A percentile compares a stretch with the other conserved stretches of the same genome.
These are phyloP conservation scores for Perca flavescens DNA, from an alignment of 2,113 vertebrate species.

Conservation along the genomic window DNA sequence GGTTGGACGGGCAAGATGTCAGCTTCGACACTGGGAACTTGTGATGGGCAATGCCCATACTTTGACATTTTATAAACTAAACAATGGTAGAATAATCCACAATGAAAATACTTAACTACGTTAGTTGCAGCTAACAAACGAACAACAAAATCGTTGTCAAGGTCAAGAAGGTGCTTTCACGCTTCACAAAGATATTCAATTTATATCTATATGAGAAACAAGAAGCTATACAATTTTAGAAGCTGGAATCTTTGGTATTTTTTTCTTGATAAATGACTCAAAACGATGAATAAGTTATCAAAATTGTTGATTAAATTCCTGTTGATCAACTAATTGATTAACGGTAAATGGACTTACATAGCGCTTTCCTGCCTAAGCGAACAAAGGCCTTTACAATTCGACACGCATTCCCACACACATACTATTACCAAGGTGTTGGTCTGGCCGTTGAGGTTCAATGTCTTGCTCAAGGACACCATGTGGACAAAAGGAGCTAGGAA, in stretches of 20 bases:
- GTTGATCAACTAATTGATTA: background rate
- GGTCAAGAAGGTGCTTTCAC: background rate
- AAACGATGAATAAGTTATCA: background rate
- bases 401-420: background rate
- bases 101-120: background rate
- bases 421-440: background rate
- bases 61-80: background rate
- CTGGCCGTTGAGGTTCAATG: background rate
- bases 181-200: background rate
- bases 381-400: background rate
- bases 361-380: background rate
- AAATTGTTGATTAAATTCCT: no score
- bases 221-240: background rate
- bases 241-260: background rate
- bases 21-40: background rate
- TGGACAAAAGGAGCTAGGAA: background rate
- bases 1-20: background rate
- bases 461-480: slow-evolving; percentile 5
- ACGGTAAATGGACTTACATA: background rate
- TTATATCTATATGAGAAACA: background rate
- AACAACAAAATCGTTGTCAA: background rate
- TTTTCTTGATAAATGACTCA: background rate
- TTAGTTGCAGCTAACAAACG: background rate
- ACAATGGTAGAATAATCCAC: background rate
- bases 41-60: background rate